Conservation (phyloP, 2,888 invertebrate species). For the Lithosia quadra region DNA sequence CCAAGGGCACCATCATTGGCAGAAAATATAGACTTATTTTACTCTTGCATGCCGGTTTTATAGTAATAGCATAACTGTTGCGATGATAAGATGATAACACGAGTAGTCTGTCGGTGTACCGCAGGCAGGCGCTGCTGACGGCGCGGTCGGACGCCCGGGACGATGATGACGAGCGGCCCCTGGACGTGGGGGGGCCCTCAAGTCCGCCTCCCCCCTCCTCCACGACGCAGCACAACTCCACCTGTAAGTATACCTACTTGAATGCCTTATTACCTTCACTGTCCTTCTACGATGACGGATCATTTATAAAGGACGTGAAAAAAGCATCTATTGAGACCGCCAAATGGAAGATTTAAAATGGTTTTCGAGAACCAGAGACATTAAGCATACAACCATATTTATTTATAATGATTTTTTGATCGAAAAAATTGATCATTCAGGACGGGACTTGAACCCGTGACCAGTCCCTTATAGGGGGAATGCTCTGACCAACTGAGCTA, state of each 20-base stretch:
- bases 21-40: not conserved
- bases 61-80: not conserved
- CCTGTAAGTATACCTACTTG: constrained; percentile 67
- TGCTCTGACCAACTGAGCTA: too few species aligned
- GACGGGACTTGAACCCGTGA: too few species aligned
- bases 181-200: constrained; percentile 96
- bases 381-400: too few species aligned
- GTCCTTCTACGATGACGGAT: too few species aligned
- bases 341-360: too few species aligned
- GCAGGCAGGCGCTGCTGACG: constrained; percentile 93
- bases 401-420: too few species aligned
- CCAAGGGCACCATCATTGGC: not conserved
- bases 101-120: constrained; percentile 86
- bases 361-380: too few species aligned
- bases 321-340: too few species aligned
- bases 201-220: constrained; percentile 92
- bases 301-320: too few species aligned
- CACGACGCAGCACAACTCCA: constrained; percentile 72
- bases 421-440: too few species aligned
- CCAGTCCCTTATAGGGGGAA: too few species aligned
- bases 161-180: constrained; percentile 94
- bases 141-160: constrained; percentile 89
- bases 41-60: not conserved
- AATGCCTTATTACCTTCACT: not conserved
- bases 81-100: constrained; percentile 71